Evolutionary conservation across 2,797 vertebrate species (phyloP), one percentile per base, ranked within the genome.

Genomic region (Simalia tracyae): DNA sequence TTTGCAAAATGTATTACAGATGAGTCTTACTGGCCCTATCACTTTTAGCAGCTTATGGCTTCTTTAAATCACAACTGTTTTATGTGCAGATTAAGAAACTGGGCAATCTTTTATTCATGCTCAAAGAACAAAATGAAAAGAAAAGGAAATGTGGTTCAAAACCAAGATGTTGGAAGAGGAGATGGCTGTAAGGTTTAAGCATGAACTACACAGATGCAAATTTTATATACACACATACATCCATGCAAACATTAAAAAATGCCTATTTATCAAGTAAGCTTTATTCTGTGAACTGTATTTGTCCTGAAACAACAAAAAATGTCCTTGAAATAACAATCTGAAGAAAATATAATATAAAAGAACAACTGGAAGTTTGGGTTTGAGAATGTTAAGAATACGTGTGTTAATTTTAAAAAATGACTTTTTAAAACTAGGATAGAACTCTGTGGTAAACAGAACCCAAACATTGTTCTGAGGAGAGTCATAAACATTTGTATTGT

Each of bases 61-160:
- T 93, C 91, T 92, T 96, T 84, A 95, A 87, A 86, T 4, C 1
- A 66, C 22, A 85, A 91, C 68, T 92, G 0, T 56, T n/a, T 91
- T 94, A 10, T 90, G 17, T 93, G 50, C 0, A 76, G 26, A 90
- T 85, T 90, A 56, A 89, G 61, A 63, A 63, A 46, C 61, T 94
- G 28, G 46, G 92, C 88, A 57, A 4, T 93, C 76, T 92, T 94
- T 96, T 93, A 90, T 85, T 94, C 26, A 94, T 91, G 57, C n/a
- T 95, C 88, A 91, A 81, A 46, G 72, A 81, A 76, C 72, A 76
- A 46, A 76, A 46, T 7, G 1, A 76, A 46, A 81, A 81, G 36
- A 92, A 87, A 54, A 93, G 91, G 88, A 46, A n/a, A 94, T 94
- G 92, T 56, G 68, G 10, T 66, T 95, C 93, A 94, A 54, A 96